Base-by-base conservation (phyloP, 1,140 invertebrate species). In the Penaeus indicus region DNA sequence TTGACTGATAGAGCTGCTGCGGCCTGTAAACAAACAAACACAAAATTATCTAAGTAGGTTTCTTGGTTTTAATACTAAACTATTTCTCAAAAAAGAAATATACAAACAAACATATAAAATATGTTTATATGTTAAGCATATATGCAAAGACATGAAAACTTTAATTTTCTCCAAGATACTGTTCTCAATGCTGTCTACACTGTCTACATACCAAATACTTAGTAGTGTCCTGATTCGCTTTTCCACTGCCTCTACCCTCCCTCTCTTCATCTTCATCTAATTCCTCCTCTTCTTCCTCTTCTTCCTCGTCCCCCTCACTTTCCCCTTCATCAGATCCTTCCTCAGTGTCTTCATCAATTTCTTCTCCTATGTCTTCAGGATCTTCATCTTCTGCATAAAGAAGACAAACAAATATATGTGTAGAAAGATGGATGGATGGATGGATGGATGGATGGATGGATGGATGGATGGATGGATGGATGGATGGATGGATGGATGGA, bases 1-100 rank as follows among this genome's bases (percentile, higher is more conserved):
- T 79, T 86, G 3, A 91, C 86, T 22, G 77, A 75, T 38, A 91
- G 83, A 72, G 90, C 88, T 61, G 90, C 90, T 83, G 90, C 90
- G 47, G 90, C 88, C 89, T 91, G 83, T 27, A 72, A 64, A 54
- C 54, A 63, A 84, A 84, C 10, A 64, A 3, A 27, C 8, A 54
- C 18, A 38, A 72, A 72, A 38, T 13, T 11, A 11, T 21, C 13
- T 27, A 72, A 11, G 13, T 11, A 54, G n/a, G 22, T 32, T 80
- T 42, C n/a, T 47, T n/a, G 25, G 77, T 16, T 47, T 16, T 80
- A 19, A 64, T 63, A 32, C 38, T 63, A 25, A 62, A 67, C 19
- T 11, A 22, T 69, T 32, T 67, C 27, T 63, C 7, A 22, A 64
- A 18, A 42, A 47, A 80, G 25, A 42, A 13, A 54, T 54, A 54